These are phyloP conservation scores for Zosterops lateralis DNA, from an alignment of 2,113 vertebrate species.

Conservation along the genomic window DNA sequence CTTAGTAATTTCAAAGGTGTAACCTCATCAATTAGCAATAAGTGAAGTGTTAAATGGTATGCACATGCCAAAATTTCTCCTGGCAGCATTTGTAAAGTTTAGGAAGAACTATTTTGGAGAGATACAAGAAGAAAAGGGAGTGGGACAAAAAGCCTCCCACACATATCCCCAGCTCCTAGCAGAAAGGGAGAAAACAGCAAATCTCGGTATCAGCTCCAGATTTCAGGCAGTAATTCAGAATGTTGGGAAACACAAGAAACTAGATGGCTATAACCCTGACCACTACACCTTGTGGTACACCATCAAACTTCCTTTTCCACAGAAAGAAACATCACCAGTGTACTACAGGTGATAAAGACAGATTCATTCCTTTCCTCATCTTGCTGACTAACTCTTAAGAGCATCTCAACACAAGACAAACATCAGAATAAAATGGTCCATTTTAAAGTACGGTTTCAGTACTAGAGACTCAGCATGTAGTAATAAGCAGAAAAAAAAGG, in stretches of 20 bases:
- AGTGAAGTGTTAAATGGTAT: background rate
- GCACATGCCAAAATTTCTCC: background rate
- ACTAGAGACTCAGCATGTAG: background rate
- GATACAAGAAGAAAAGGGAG: background rate
- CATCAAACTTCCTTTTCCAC: background rate
- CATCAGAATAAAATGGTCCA: background rate
- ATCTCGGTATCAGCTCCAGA: background rate
- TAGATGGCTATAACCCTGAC: background rate
- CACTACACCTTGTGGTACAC: background rate
- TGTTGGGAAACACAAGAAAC: background rate
- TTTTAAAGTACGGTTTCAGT: background rate
- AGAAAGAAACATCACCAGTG: background rate
- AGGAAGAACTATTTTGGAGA: conserved; percentile 17
- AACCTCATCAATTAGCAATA: background rate
- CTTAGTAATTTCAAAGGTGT: background rate
- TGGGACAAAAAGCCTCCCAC: background rate
- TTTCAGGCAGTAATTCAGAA: background rate
- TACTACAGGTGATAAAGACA: background rate
- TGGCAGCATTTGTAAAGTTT: conserved; percentile 20
- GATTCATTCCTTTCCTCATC: background rate
- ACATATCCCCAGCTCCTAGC: background rate
- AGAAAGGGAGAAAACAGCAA: background rate
- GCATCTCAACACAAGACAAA: background rate
- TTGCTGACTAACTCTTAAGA: background rate
- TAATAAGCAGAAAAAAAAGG: background rate